Conservation (phyloP, 1,140 invertebrate genomes). For the Drosophila guanche region DNA sequence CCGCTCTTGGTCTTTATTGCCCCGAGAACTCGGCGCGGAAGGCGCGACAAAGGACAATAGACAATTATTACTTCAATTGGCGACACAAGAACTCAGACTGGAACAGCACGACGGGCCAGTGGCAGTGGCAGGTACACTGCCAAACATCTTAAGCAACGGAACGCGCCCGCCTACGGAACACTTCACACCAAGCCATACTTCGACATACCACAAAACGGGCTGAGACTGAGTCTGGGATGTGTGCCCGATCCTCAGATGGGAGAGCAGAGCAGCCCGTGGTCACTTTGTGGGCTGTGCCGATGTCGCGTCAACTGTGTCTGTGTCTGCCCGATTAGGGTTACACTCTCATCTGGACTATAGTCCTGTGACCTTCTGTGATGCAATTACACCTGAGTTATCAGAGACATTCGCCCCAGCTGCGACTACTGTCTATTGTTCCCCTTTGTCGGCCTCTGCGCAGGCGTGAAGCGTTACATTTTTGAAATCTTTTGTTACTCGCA, state of each 20-base stretch:
- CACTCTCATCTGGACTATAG: slow-evolving; percentile 15
- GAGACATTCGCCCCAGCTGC: slow-evolving; percentile 19
- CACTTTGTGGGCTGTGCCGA: slow-evolving; percentile 44
- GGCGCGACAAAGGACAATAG: slow-evolving; percentile 62
- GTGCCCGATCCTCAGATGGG: too few relatives aligned
- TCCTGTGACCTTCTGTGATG: slow-evolving; percentile 39
- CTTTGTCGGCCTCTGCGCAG: slow-evolving; percentile 63
- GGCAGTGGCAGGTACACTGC: slow-evolving; percentile 7
- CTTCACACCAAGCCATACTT: slow-evolving; percentile 51
- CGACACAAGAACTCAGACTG: slow-evolving; percentile 37
- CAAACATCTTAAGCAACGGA: slow-evolving; percentile 54
- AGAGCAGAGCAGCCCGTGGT: slow-evolving; percentile 19
- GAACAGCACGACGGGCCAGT: slow-evolving; percentile 3
- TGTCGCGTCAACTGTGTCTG: slow-evolving; percentile 31
- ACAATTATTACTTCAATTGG: slow-evolving; percentile 80
- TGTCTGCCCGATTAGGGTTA: slow-evolving; percentile 16
- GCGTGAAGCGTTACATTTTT: slow-evolving; percentile 71
- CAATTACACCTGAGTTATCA: slow-evolving; percentile 71
- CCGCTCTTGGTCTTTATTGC: slow-evolving; percentile 16
- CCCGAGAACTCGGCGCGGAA: slow-evolving; percentile 1
- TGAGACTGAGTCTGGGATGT: background rate
- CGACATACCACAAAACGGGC: slow-evolving; percentile 51
- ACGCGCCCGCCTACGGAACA: slow-evolving; percentile 52
- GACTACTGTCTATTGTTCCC: slow-evolving; percentile 35
- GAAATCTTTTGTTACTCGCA: slow-evolving; percentile 45